A percentile compares a stretch with the other conserved stretches of the same genome.
phyloP scores from a whole-genome alignment of 30 jellyfish, hydroid and myxozoan genomes.

The Cassiopea andromeda region DNA sequence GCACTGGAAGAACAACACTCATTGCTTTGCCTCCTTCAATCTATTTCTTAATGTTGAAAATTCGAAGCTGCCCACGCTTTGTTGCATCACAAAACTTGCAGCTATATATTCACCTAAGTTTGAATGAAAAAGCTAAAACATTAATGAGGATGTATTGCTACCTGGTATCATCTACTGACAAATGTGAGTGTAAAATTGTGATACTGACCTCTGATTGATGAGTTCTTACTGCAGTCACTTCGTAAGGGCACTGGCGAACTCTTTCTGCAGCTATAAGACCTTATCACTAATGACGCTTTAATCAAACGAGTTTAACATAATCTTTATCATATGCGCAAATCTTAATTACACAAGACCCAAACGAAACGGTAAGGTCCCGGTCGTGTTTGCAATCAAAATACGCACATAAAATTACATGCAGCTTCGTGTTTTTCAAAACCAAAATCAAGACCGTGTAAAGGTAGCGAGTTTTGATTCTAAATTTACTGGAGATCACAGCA shows the following conservation, averaged over 20 bases:
- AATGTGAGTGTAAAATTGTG: not conserved
- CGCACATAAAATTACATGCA: constrained; percentile 14
- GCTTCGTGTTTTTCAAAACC: constrained; percentile 30
- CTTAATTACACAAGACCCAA: not conserved
- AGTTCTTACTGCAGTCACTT: not conserved
- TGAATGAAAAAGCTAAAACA: too few species aligned
- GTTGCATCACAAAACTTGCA: too few species aligned
- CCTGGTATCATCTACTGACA: too few species aligned
- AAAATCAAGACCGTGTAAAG: constrained; percentile 4
- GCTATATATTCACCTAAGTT: too few species aligned
- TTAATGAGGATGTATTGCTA: too few species aligned
- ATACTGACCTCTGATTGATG: not conserved
- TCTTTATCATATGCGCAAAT: not conserved
- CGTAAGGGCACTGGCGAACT: too few species aligned
- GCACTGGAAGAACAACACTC: too few species aligned
- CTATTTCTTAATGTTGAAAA: too few species aligned
- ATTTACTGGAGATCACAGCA: constrained; percentile 39
- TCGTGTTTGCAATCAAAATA: constrained; percentile 31
- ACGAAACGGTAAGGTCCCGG: constrained; percentile 18
- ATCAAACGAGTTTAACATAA: not conserved
- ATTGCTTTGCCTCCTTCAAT: too few species aligned
- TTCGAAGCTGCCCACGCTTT: too few species aligned
- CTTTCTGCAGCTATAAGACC: not conserved
- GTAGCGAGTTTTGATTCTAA: not conserved
- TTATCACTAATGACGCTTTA: not conserved